Evolutionary conservation across 2,797 vertebrate species (phyloP).

Genomic region (Kryptolebias ocellatus): DNA sequence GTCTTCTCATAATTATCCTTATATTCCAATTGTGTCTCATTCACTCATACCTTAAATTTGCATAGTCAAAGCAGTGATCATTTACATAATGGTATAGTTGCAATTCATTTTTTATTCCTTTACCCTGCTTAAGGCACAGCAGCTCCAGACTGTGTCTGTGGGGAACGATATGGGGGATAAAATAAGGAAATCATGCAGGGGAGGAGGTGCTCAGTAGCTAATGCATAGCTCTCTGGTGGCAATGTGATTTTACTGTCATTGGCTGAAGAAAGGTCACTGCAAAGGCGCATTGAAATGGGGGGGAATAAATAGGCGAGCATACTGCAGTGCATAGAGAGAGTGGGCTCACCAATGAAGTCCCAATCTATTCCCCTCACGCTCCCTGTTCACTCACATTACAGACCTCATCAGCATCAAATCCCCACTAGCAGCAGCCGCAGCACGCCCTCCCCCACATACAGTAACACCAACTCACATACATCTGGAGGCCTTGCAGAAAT

Average conservation of each 20-base stretch:
- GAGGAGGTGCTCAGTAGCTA: conserved; percentile 49
- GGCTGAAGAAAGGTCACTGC: conserved; percentile 78
- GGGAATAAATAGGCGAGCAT: conserved; percentile 67
- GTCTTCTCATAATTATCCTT: conserved; percentile 40
- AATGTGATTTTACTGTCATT: conserved; percentile 70
- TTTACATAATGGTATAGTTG: conserved; percentile 60
- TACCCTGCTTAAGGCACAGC: conserved; percentile 17
- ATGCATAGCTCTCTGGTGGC: conserved; percentile 61
- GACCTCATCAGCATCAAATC: conserved; percentile 80
- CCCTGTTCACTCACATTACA: conserved; percentile 77
- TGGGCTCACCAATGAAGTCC: conserved; percentile 70
- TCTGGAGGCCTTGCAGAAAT: conserved; percentile 49
- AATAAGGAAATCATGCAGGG: conserved; percentile 66
- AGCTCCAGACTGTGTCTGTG: conserved; percentile 27
- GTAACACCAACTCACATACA: conserved; percentile 27
- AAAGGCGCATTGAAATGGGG: conserved; percentile 67
- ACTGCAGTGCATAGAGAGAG: conserved; percentile 63
- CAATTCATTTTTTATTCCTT: conserved; percentile 55
- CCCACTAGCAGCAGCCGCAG: conserved; percentile 62
- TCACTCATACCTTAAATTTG: conserved; percentile 48
- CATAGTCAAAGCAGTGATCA: conserved; percentile 67
- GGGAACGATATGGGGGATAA: conserved; percentile 39
- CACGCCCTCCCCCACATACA: conserved; percentile 65
- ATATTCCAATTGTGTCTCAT: conserved; percentile 17
- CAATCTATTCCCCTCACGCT: conserved; percentile 78